These are phyloP conservation scores for Megalurothrips usitatus DNA, from an alignment of 2,888 invertebrate genomes.

Conservation along the genomic window DNA sequence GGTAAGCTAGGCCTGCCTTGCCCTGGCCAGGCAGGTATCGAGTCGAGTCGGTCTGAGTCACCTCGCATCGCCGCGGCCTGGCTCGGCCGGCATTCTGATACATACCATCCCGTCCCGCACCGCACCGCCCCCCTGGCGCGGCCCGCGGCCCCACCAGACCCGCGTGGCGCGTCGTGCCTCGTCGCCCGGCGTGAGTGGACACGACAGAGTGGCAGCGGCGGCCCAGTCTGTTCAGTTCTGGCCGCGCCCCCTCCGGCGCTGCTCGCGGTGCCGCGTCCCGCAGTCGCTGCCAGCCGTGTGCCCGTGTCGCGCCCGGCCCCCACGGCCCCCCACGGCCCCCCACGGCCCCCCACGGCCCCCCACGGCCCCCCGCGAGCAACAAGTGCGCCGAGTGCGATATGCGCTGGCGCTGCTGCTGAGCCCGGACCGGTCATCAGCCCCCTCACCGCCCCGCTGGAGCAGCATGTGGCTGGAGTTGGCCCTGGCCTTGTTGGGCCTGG, in stretches of 20 bases:
- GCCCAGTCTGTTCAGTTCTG: background rate
- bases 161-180: background rate
- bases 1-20: too few relatives aligned
- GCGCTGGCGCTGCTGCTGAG: background rate
- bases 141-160: background rate
- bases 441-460: background rate
- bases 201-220: background rate
- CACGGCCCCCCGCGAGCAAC: background rate
- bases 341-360: background rate
- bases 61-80: too few relatives aligned
- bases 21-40: too few relatives aligned
- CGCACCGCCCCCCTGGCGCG: background rate
- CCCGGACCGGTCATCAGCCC: background rate
- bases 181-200: background rate
- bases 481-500: conserved; percentile 49
- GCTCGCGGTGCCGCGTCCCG: background rate
- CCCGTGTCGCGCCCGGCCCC: background rate
- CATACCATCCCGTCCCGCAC: too few relatives aligned
- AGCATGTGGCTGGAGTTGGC: background rate
- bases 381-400: background rate
- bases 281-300: background rate
- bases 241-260: too few relatives aligned
- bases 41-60: too few relatives aligned
- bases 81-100: too few relatives aligned
- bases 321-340: background rate